Evolutionary conservation across 1,140 invertebrate genomes (phyloP).

Genomic region (Drosophila ficusphila): DNA sequence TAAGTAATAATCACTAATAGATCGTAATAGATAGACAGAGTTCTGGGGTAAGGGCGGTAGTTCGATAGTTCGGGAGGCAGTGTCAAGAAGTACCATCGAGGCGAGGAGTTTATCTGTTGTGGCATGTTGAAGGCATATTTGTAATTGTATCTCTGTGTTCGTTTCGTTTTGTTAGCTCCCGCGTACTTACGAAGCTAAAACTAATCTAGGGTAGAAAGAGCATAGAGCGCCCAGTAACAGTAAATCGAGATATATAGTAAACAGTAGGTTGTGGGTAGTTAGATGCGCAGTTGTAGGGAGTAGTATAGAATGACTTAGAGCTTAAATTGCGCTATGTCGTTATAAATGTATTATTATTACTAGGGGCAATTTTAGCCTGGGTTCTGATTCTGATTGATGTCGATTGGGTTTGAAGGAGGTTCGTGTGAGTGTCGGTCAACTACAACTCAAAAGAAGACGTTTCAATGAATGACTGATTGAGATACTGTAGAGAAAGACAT

Average conservation of each 20-base stretch:
- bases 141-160: conserved; percentile 12
- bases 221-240: conserved; percentile 59
- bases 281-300: conserved; percentile 17
- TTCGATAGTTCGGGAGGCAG: conserved; percentile 22
- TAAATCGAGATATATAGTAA: conserved; percentile 41
- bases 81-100: conserved; percentile 29
- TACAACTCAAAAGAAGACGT: conserved; percentile 46
- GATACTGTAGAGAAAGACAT: conserved; percentile 1
- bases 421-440: conserved; percentile 26
- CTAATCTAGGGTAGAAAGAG: conserved; percentile 63
- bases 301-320: conserved; percentile 57
- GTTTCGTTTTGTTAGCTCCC: conserved; percentile 56
- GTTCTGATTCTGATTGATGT: conserved; percentile 10
- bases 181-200: conserved; percentile 70
- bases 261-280: conserved; percentile 24
- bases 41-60: conserved; percentile 39
- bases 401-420: conserved; percentile 5
- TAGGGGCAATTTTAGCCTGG: conserved; percentile 26
- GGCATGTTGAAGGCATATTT: conserved; percentile 9
- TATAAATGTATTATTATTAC: conserved; percentile 44
- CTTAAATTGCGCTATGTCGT: conserved; percentile 63
- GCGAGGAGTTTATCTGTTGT: conserved; percentile 11
- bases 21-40: conserved; percentile 55
- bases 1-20: conserved; percentile 64
- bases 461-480: conserved; percentile 37